Evolutionary conservation across 2,113 vertebrate species (phyloP).

Genomic region (Rallus limicola): DNA sequence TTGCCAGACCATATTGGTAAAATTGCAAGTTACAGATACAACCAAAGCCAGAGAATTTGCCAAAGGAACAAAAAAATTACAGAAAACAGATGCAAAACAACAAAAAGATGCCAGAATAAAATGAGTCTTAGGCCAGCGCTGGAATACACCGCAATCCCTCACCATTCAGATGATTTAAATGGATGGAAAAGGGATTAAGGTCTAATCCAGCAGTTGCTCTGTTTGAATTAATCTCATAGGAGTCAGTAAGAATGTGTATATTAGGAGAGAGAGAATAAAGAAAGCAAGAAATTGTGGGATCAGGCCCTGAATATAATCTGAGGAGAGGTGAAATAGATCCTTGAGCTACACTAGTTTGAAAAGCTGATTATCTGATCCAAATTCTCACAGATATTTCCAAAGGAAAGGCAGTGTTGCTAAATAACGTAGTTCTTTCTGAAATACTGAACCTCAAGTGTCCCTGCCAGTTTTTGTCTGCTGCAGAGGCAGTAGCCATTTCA

Average conservation of each 20-base stretch:
- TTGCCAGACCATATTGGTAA: conserved; percentile 15
- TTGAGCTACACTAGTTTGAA: not conserved
- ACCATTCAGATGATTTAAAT: conserved; percentile 39
- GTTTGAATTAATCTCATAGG: conserved; percentile 38
- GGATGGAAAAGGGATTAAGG: conserved; percentile 50
- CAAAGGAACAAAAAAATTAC: not conserved
- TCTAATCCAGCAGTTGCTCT: conserved; percentile 47
- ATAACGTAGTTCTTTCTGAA: not conserved
- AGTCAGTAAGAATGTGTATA: conserved; percentile 3
- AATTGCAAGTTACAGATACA: not conserved
- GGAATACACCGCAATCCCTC: not conserved
- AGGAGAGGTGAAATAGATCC: not conserved
- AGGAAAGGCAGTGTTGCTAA: not conserved
- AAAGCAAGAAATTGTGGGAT: not conserved
- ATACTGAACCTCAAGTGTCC: not conserved
- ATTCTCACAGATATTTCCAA: not conserved
- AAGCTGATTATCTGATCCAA: not conserved
- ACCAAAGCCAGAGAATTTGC: not conserved
- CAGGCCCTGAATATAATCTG: not conserved
- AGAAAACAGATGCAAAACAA: conserved; percentile 33
- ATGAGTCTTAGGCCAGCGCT: not conserved
- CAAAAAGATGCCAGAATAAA: conserved; percentile 39
- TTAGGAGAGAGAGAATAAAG: not conserved
- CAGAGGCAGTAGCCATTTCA: not conserved
- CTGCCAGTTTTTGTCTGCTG: not conserved